Conservation (phyloP, 2,113 vertebrate species). For the Cinclus mexicanus region DNA sequence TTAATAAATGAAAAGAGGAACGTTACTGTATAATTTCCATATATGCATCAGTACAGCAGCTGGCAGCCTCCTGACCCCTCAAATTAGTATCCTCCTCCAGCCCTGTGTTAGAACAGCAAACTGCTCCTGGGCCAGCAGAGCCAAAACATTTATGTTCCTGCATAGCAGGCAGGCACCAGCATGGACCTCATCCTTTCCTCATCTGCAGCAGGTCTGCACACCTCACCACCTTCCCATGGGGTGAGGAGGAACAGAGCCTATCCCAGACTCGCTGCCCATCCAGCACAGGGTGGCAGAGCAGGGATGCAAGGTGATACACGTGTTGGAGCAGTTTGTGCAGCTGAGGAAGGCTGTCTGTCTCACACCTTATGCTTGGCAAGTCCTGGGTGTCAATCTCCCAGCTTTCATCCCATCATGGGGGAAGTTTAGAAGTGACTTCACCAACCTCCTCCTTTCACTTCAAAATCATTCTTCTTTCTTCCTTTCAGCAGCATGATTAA, state of each 20-base stretch:
- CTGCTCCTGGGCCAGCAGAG: rapidly evolving
- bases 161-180: background rate
- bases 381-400: background rate
- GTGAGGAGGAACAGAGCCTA: rapidly evolving
- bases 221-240: background rate
- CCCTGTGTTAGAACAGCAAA: background rate
- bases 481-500: background rate
- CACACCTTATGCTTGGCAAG: background rate
- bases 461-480: background rate
- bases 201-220: background rate
- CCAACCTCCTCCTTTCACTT: rapidly evolving
- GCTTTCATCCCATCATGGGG: background rate
- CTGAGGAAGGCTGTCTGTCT: background rate
- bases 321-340: rapidly evolving
- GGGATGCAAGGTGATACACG: rapidly evolving
- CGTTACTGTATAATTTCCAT: background rate
- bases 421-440: background rate
- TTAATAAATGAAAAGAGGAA: slow-evolving; percentile 15
- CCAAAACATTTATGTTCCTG: background rate
- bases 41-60: background rate
- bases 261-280: background rate
- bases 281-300: background rate
- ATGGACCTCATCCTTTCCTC: background rate
- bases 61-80: background rate
- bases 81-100: background rate